Conservation (phyloP, 2,888 invertebrate species). For the Lasioglossum villosulum region DNA sequence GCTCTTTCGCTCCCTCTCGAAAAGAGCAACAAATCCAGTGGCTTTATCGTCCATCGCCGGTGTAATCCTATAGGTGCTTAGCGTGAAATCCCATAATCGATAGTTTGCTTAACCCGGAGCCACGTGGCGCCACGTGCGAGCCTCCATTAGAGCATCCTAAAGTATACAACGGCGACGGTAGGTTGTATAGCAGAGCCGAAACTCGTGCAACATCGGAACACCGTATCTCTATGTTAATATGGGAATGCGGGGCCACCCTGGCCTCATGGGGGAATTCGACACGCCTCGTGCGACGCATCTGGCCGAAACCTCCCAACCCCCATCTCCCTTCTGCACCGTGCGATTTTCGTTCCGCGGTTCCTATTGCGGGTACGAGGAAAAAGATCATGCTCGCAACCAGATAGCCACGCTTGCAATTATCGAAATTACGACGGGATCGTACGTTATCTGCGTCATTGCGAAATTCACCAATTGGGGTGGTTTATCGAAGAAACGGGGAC, state of each 20-base stretch:
- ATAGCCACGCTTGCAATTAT: slow-evolving; percentile 49
- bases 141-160: slow-evolving; percentile 80
- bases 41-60: slow-evolving; percentile 80
- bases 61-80: slow-evolving; percentile 84
- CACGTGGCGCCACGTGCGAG: slow-evolving; percentile 83
- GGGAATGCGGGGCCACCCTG: slow-evolving; percentile 74
- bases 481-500: slow-evolving; percentile 36
- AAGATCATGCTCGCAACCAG: slow-evolving; percentile 22
- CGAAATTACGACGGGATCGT: slow-evolving; percentile 58
- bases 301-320: slow-evolving; percentile 52
- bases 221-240: slow-evolving; percentile 84
- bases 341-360: slow-evolving; percentile 44
- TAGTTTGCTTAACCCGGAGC: slow-evolving; percentile 84
- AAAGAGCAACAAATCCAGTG: slow-evolving; percentile 83
- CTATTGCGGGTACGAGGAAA: slow-evolving; percentile 35
- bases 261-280: slow-evolving; percentile 79
- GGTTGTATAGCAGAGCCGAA: slow-evolving; percentile 23
- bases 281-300: slow-evolving; percentile 76
- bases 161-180: slow-evolving; percentile 62
- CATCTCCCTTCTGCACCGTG: neutral
- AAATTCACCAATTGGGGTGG: slow-evolving; percentile 26
- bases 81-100: slow-evolving; percentile 85
- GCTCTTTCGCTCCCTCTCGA: slow-evolving; percentile 55
- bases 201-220: slow-evolving; percentile 69
- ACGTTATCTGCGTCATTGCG: slow-evolving; percentile 43